Evolutionary conservation across 2,888 invertebrate genomes (phyloP), one percentile per base, ranked within the genome.

Genomic region (Branchellion lobata): DNA sequence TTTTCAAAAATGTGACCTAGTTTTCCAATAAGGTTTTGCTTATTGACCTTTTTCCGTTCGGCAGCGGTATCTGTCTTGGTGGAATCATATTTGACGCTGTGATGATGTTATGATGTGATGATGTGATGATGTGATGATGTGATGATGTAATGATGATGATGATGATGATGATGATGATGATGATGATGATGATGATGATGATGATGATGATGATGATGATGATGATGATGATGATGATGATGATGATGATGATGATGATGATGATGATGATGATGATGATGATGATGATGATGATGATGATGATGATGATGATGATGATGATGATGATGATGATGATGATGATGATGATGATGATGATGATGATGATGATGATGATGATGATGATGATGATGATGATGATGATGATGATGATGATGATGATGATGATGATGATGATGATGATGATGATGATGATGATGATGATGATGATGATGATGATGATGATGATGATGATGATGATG

Each of bases 231-330:
- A 31, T 71, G 71, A 71, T 71, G 71, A 31, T 71, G 14, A 71
- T 29, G 33, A 31, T 71, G 33, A 51, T 65, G 68, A 65, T 65
- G 68, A 24, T 65, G 68, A 24, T 65, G 68, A 24, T 65, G 68
- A 24, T 65, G 68, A 65, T 65, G 68, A 65, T 65, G 68, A 65
- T 65, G 68, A 65, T 65, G 68, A 65, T 65, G 68, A 65, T 65
- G 27, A 71, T 71, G 27, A 71, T 71, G 71, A n/a, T 71, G n/a
- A 24, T 71, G 71, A 71, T 71, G 71, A 71, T 71, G 27, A 29
- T 71, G 33, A 71, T 71, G 33, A 31, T 71, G 33, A 31, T 29
- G 1, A n/a, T 71, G 71, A 71, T 71, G 33, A 65, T 71, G 71
- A 24, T 69, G 27, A 24, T 24, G 71, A 31, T 71, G 71, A 71